Evolutionary conservation across 2,888 invertebrate genomes (phyloP), one percentile per base, ranked within the genome.

Genomic region (Celastrina argiolus): DNA sequence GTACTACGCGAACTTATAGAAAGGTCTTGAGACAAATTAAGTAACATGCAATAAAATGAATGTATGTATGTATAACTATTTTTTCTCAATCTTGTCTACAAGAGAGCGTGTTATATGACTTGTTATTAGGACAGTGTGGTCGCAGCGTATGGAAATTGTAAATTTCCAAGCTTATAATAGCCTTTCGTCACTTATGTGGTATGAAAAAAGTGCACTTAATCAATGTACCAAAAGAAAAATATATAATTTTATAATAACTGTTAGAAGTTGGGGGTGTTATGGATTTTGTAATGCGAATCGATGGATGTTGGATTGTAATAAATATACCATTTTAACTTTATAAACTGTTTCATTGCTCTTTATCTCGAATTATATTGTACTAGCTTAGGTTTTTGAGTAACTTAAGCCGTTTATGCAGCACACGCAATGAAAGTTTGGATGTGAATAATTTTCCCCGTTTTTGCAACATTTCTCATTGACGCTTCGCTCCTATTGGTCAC

Each of bases 281-380:
- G 85, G 84, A 85, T 88, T 88, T 89, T 90, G 89, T 89, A 88
- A 84, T 79, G 80, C 75, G 82, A 83, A 80, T 81, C 77, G 80
- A 79, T 58, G 84, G 76, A 85, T 88, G 86, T 88, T 87, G 83
- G 87, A 90, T 88, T 89, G 89, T 90, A 90, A 89, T 90, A 87
- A 90, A 90, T 90, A 90, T 89, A 90, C 89, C 90, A 89, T 88
- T 90, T 89, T 89, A 90, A 89, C 88, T 89, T 85, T 80, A 56
- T 70, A 45, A 68, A 67, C 76, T 74, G 81, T 85, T 85, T 87
- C 79, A 81, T 83, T 79, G 31, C 67, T 58, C n/a, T 51, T 3
- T 58, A 1, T 18, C 7, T 51, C 16, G 4, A 14, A n/a, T n/a
- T n/a, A n/a, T n/a, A n/a, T n/a, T n/a, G n/a, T n/a, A n/a, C n/a